Percentiles rank a stretch among this genome's conserved stretches.
phyloP scores from a whole-genome alignment of 2,888 invertebrate species.

The Acanthacorydalis orientalis region DNA sequence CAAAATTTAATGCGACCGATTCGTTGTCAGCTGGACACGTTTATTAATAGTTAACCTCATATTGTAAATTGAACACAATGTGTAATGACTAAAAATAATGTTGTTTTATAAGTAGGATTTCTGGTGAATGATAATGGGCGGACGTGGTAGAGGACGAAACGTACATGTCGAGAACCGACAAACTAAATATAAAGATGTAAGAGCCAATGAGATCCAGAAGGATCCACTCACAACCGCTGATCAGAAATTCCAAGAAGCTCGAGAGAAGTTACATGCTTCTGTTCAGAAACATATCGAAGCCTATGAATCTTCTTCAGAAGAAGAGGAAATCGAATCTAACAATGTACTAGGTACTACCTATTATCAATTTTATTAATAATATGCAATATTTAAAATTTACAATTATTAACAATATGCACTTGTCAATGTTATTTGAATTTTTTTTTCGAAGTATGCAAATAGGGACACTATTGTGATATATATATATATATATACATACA shows the following conservation, averaged over 20 bases:
- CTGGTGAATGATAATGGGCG: neutral
- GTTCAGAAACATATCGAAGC: constrained; percentile 30
- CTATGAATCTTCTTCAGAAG: constrained; percentile 35
- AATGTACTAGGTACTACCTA: constrained; percentile 26
- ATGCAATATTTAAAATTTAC: too few relatives aligned
- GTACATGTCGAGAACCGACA: constrained; percentile 3
- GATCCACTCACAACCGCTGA: constrained; percentile 12
- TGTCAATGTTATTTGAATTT: too few relatives aligned
- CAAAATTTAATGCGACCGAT: too few relatives aligned
- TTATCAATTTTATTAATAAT: neutral
- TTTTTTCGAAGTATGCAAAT: too few relatives aligned
- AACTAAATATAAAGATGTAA: constrained; percentile 5
- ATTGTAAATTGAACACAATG: neutral
- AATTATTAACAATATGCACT: too few relatives aligned
- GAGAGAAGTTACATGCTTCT: constrained; percentile 29
- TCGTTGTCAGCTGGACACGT: too few relatives aligned
- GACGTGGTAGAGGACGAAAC: constrained; percentile 3
- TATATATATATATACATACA: too few relatives aligned
- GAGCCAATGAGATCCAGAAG: constrained; percentile 8
- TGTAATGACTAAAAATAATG: neutral
- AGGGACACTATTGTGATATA: too few relatives aligned
- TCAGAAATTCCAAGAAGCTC: constrained; percentile 28
- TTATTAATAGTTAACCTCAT: neutral
- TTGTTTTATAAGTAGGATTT: neutral
- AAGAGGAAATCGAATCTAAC: constrained; percentile 32